Percentiles rank a stretch among this genome's conserved stretches.
phyloP scores from a whole-genome alignment of 2,888 invertebrate species.

The Yponomeuta evonymella region DNA sequence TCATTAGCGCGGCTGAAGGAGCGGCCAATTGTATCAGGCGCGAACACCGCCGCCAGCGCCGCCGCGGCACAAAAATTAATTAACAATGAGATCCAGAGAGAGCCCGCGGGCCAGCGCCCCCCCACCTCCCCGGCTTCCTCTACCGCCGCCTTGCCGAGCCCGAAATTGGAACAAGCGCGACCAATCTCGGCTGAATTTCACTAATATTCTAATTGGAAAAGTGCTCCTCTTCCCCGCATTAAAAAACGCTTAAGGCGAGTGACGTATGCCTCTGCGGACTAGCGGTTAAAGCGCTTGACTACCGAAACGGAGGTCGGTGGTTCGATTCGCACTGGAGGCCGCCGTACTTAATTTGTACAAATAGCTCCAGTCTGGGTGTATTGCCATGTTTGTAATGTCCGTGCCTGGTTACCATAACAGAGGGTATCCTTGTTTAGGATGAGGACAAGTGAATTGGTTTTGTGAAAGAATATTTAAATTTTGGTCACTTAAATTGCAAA shows the following conservation, averaged over 20 bases:
- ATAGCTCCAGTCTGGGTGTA: no score
- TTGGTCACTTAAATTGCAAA: no score
- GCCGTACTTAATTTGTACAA: no score
- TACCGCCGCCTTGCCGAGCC: slow-evolving; percentile 8
- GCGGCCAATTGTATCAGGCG: slow-evolving; percentile 21
- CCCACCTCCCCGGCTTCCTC: slow-evolving; percentile 17
- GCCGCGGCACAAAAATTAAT: slow-evolving; percentile 42
- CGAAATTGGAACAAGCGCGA: background rate
- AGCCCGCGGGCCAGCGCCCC: background rate
- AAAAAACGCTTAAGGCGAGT: no score
- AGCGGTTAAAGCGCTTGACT: background rate
- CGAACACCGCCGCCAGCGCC: background rate
- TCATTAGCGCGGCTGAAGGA: background rate
- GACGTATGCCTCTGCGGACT: background rate
- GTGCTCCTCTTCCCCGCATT: background rate
- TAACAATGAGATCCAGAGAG: slow-evolving; percentile 45
- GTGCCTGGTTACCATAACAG: no score
- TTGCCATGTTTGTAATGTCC: no score
- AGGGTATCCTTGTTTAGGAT: no score
- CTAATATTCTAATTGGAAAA: slow-evolving; percentile 1
- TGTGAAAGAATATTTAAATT: no score
- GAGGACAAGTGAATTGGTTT: no score
- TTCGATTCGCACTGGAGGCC: no score
- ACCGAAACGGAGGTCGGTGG: no score
- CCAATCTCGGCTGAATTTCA: background rate